These are phyloP conservation scores for Melieria omissa DNA, from an alignment of 2,888 invertebrate genomes.

Conservation along the genomic window DNA sequence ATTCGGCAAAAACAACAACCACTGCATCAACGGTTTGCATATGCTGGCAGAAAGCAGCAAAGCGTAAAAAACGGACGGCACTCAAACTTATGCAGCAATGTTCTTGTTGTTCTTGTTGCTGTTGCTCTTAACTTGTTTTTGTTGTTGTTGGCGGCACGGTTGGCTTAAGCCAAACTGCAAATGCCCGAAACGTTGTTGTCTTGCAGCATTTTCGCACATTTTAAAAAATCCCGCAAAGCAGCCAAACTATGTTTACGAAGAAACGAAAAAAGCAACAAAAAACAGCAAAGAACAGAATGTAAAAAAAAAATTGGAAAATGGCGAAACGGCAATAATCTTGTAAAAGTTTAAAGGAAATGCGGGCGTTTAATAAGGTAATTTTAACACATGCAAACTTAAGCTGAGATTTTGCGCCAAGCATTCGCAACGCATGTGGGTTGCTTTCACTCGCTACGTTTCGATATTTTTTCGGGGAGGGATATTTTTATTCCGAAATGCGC, in stretches of 20 bases:
- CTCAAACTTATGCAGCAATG: neutral
- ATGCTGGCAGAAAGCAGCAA: neutral
- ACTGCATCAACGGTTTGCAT: neutral
- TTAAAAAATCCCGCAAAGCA: neutral
- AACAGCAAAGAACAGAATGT: neutral
- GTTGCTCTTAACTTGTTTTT: neutral
- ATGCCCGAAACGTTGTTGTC: slow-evolving; percentile 1
- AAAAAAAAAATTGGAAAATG: no score
- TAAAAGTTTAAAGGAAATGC: slow-evolving; percentile 30
- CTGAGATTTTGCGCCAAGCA: neutral
- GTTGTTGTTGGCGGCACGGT: neutral
- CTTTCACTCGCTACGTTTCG: no score
- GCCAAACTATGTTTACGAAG: neutral
- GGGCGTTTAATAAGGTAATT: slow-evolving; percentile 27
- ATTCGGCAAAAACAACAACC: neutral
- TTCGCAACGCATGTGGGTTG: neutral
- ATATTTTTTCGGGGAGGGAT: neutral
- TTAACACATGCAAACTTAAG: slow-evolving; percentile 12
- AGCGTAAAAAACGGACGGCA: neutral
- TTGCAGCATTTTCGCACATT: slow-evolving; percentile 26
- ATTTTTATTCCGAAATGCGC: neutral
- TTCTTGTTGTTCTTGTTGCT: neutral
- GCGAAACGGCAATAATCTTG: slow-evolving; percentile 30
- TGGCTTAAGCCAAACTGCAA: neutral
- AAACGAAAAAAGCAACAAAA: slow-evolving; percentile 11